A percentile compares a stretch with the other conserved stretches of the same genome.
phyloP scores from a whole-genome alignment of 92 coral and sea anemone species.

The Epizoanthus scotinus region DNA sequence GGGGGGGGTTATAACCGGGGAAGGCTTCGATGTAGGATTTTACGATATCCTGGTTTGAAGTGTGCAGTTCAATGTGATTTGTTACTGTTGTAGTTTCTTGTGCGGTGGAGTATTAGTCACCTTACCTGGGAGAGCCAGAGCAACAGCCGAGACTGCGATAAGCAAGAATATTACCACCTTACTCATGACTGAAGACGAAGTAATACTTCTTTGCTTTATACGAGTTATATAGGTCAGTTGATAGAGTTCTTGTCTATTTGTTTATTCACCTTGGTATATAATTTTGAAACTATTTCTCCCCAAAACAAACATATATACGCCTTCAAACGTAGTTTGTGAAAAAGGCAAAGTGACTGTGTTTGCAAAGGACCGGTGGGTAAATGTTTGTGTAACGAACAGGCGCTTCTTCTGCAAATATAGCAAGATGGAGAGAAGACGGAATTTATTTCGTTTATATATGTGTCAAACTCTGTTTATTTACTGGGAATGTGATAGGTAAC shows the following conservation, averaged over 20 bases:
- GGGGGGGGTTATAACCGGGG: too few species aligned
- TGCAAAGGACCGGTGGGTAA: not conserved
- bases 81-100: not conserved
- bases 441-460: too few species aligned
- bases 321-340: not conserved
- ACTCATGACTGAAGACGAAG: constrained; percentile 23
- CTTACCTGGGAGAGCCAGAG: constrained; percentile 23
- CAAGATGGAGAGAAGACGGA: not conserved
- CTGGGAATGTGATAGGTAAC: too few species aligned
- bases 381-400: not conserved
- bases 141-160: constrained; percentile 15
- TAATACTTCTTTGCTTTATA: not conserved
- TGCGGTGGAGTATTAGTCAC: not conserved
- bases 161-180: constrained; percentile 2
- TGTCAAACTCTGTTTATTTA: too few species aligned
- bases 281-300: not conserved
- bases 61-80: not conserved
- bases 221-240: constrained; percentile 10
- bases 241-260: not conserved
- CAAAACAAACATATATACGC: not conserved
- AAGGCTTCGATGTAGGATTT: too few species aligned
- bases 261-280: not conserved
- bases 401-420: constrained; percentile 1
- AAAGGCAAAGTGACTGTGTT: constrained; percentile 1
- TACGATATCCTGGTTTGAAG: too few species aligned